These are phyloP conservation scores for Motacilla alba DNA, from an alignment of 2,113 vertebrate species.

Conservation along the genomic window DNA sequence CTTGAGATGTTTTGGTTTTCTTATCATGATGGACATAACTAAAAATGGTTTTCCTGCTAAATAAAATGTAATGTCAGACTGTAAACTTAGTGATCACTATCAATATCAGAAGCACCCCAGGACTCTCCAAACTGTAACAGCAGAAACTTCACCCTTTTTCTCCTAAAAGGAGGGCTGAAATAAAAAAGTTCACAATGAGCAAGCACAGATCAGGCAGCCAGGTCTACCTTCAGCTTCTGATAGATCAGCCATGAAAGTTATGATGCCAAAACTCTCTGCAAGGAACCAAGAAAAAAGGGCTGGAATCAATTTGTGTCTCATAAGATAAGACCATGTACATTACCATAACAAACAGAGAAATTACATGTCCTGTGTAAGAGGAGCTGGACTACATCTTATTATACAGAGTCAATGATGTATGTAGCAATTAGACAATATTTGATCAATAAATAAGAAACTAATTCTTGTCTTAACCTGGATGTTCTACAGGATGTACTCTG, in stretches of 20 bases:
- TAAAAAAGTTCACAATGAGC: not conserved
- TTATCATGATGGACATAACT: not conserved
- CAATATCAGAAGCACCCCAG: not conserved
- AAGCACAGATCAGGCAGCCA: not conserved
- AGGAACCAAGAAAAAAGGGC: not conserved
- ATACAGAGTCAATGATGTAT: not conserved
- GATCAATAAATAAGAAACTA: not conserved
- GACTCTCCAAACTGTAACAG: not conserved
- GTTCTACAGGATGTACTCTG: not conserved
- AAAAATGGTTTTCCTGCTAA: not conserved
- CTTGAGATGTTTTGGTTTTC: not conserved
- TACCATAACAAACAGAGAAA: not conserved
- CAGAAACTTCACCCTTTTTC: accelerated
- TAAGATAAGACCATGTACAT: not conserved
- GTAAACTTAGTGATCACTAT: not conserved
- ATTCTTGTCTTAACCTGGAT: not conserved
- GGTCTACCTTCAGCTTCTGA: not conserved
- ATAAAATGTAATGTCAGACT: not conserved
- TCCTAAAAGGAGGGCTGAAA: not conserved
- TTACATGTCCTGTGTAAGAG: not conserved
- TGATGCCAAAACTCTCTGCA: not conserved
- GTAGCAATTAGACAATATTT: not conserved
- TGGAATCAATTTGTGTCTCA: not conserved
- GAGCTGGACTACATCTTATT: not conserved
- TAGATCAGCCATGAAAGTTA: not conserved